Percentiles rank a stretch among this genome's conserved stretches.
These are phyloP conservation scores for Erythrocercus mccallii DNA, from an alignment of 2,113 vertebrate genomes.

Conservation along the genomic window DNA sequence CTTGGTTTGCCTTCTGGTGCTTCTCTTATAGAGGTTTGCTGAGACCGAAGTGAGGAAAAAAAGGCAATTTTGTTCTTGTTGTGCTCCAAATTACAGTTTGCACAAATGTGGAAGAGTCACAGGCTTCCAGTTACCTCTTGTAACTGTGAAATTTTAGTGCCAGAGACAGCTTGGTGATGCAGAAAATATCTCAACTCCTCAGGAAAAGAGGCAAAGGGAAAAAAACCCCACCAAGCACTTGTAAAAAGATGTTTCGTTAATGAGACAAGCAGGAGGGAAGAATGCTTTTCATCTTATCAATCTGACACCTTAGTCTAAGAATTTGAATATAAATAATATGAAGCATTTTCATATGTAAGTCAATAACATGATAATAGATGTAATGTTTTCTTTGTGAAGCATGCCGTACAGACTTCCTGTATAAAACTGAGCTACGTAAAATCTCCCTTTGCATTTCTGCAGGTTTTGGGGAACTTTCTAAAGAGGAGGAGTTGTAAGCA, in stretches of 20 bases:
- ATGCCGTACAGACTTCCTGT: neutral
- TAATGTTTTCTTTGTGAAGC: neutral
- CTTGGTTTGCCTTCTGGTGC: neutral
- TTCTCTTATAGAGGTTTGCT: neutral
- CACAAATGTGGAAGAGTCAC: neutral
- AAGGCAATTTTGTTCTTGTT: neutral
- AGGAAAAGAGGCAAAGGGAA: neutral
- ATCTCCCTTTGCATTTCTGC: fast-evolving
- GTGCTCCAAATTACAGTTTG: neutral
- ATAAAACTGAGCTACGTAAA: neutral
- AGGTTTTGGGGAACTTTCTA: neutral
- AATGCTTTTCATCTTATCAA: neutral
- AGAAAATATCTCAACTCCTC: neutral
- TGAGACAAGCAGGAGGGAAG: neutral
- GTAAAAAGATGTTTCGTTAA: neutral
- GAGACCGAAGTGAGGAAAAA: neutral
- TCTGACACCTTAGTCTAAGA: neutral
- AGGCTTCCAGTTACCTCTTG: neutral
- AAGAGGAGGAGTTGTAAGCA: neutral
- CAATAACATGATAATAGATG: neutral
- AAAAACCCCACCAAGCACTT: neutral
- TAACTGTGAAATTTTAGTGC: slow-evolving; percentile 1
- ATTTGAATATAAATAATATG: neutral
- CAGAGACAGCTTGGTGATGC: neutral
- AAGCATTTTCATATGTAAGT: neutral